These are phyloP conservation scores for Hycleus phaleratus DNA, from an alignment of 1,140 invertebrate species.

Conservation along the genomic window DNA sequence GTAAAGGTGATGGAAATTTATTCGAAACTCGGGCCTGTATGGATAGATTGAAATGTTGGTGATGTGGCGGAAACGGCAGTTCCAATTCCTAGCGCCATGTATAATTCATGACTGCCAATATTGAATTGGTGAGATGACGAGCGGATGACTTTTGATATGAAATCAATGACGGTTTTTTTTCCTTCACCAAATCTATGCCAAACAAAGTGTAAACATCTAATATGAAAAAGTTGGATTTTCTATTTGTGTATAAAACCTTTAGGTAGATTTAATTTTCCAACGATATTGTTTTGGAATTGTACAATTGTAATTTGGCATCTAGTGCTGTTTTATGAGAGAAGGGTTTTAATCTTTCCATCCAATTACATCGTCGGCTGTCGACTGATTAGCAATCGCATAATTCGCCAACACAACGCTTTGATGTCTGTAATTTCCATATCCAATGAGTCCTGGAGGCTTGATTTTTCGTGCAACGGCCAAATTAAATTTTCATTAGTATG, in stretches of 20 bases:
- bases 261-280: no score
- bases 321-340: not conserved
- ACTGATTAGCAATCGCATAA: slow-evolving; percentile 21
- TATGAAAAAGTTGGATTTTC: not conserved
- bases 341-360: slow-evolving; percentile 5
- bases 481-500: slow-evolving; percentile 36
- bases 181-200: slow-evolving; percentile 10
- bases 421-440: slow-evolving; percentile 29
- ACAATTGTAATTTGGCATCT: no score
- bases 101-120: slow-evolving; percentile 22
- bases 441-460: slow-evolving; percentile 19
- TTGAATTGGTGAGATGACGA: slow-evolving; percentile 20
- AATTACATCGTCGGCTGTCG: slow-evolving; percentile 7
- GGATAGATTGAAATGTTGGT: no score
- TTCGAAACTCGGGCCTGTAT: no score
- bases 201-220: slow-evolving; percentile 19
- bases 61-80: slow-evolving; percentile 4
- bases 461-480: slow-evolving; percentile 28
- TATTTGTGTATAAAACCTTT: no score
- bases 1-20: no score
- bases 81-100: slow-evolving; percentile 20
- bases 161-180: slow-evolving; percentile 11
- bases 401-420: slow-evolving; percentile 21
- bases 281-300: no score
- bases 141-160: slow-evolving; percentile 20